Evolutionary conservation across 2,797 vertebrate genomes (phyloP).

Genomic region (Telmatherina bonti): DNA sequence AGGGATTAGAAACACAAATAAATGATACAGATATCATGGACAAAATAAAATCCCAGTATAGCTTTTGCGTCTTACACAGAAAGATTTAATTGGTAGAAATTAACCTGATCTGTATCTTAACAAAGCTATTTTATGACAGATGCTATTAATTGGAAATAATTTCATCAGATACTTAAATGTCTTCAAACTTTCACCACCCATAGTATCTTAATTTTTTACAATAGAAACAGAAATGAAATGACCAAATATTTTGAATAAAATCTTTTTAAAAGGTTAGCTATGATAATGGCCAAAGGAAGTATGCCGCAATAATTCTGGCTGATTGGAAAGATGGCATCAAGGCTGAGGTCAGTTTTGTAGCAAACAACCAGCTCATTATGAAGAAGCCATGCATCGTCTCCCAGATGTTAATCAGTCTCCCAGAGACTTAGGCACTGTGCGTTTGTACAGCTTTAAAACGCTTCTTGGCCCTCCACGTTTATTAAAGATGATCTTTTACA

Average conservation of each 20-base stretch:
- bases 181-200: background rate
- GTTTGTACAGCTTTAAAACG: slow-evolving; percentile 93
- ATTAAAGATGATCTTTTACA: slow-evolving; percentile 97
- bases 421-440: slow-evolving; percentile 91
- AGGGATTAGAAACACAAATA: too few relatives aligned
- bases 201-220: background rate
- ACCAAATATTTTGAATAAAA: slow-evolving; percentile 84
- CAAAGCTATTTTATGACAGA: background rate
- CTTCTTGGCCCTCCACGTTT: slow-evolving; percentile 88
- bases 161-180: background rate
- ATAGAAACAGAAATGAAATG: slow-evolving; percentile 50
- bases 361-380: slow-evolving; percentile 91
- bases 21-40: too few relatives aligned
- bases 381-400: slow-evolving; percentile 84
- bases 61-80: too few relatives aligned
- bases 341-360: slow-evolving; percentile 81
- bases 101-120: background rate
- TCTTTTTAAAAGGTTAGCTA: slow-evolving; percentile 81
- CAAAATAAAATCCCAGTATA: too few relatives aligned
- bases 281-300: slow-evolving; percentile 78
- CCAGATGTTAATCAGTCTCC: slow-evolving; percentile 98
- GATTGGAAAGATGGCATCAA: slow-evolving; percentile 92
- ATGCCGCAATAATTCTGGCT: slow-evolving; percentile 89
- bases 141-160: background rate
- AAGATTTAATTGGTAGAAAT: too few relatives aligned